These are phyloP conservation scores for Andrena flavipes DNA, from an alignment of 2,888 invertebrate genomes.

Conservation along the genomic window DNA sequence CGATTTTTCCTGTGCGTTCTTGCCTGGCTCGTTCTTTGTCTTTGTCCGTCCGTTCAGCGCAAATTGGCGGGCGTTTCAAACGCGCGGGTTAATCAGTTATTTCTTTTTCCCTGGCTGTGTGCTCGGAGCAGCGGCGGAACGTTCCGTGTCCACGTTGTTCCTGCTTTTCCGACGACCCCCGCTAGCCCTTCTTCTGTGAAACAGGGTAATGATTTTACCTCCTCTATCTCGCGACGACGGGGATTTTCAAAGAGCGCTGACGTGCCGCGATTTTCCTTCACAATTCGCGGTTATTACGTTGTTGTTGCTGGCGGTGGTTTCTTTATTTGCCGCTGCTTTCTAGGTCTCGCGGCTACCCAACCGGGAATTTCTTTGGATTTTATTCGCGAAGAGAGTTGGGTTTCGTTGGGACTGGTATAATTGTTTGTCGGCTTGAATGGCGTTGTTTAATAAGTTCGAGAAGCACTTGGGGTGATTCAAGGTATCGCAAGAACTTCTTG, in stretches of 20 bases:
- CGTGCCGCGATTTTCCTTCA: background rate
- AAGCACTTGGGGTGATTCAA: too few species aligned
- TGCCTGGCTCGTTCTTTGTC: background rate
- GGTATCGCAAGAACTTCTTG: too few species aligned
- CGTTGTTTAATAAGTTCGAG: too few species aligned
- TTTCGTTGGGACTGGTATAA: too few species aligned
- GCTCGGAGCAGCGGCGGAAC: background rate
- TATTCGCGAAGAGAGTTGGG: too few species aligned
- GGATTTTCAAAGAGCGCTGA: constrained; percentile 27
- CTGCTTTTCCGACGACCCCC: background rate
- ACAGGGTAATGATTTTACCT: constrained; percentile 42
- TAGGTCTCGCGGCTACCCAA: too few species aligned
- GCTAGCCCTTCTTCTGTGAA: too few species aligned
- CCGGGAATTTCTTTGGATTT: too few species aligned
- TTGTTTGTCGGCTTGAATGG: too few species aligned
- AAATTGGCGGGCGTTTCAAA: constrained; percentile 46
- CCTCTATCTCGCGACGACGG: constrained; percentile 29
- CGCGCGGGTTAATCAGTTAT: constrained; percentile 44
- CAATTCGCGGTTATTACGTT: constrained; percentile 35
- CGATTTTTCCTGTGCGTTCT: constrained; percentile 4
- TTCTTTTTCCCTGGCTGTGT: constrained; percentile 31
- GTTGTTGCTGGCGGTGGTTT: constrained; percentile 9
- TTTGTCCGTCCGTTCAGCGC: constrained; percentile 27
- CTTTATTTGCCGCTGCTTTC: background rate
- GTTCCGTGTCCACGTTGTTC: background rate